These are phyloP conservation scores for Tachina grossa DNA, from an alignment of 2,888 invertebrate species.

Conservation along the genomic window DNA sequence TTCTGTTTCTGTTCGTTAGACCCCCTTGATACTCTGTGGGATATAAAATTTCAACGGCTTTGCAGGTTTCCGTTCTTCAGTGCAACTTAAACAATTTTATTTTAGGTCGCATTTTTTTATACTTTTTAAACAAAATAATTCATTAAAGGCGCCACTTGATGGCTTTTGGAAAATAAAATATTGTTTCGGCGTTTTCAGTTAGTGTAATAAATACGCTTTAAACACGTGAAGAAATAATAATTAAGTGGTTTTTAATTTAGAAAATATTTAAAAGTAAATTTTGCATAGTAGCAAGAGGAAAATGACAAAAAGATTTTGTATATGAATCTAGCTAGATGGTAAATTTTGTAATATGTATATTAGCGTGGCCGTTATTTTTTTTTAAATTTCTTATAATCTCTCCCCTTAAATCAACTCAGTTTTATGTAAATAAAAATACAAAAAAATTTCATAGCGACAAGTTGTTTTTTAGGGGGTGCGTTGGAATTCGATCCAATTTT, in stretches of 20 bases:
- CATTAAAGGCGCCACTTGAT: conserved; percentile 61
- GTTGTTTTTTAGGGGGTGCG: too few species aligned
- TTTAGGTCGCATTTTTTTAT: conserved; percentile 27
- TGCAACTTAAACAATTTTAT: conserved; percentile 31
- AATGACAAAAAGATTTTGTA: too few species aligned
- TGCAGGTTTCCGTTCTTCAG: conserved; percentile 61
- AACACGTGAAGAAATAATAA: conserved; percentile 5
- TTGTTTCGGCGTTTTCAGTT: background rate
- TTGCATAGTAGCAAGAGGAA: too few species aligned
- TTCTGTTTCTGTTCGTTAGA: conserved; percentile 13
- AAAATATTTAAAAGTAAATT: background rate
- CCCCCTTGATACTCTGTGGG: conserved; percentile 66
- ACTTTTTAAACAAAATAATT: conserved; percentile 31
- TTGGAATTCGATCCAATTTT: too few species aligned
- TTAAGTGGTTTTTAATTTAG: conserved; percentile 8
- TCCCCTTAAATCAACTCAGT: too few species aligned
- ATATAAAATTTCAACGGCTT: conserved; percentile 68
- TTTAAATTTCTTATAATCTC: too few species aligned
- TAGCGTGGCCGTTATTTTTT: too few species aligned
- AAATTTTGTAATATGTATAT: too few species aligned
- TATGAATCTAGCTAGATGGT: too few species aligned
- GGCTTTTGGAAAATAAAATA: conserved; percentile 10
- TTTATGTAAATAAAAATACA: too few species aligned
- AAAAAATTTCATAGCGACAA: too few species aligned
- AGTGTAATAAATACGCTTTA: conserved; percentile 39